Evolutionary conservation across 2,888 invertebrate species (phyloP), one percentile per base, ranked within the genome.

Genomic region (Thymelicus sylvestris): DNA sequence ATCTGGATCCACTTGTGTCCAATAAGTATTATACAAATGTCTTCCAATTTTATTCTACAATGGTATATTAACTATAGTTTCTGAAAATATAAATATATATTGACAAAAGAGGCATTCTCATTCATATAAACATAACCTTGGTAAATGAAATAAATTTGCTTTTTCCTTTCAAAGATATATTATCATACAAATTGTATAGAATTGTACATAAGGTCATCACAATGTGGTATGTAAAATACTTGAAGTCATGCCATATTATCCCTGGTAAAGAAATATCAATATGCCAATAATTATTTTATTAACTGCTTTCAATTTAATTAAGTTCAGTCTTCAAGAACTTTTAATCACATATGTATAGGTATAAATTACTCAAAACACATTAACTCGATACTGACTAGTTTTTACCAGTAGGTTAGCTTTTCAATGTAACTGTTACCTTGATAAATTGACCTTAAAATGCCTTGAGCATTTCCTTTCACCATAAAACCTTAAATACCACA

Each of bases 81-180:
- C 2, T 52, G 5, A 52, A 12, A 52, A 52, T 52, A 52, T 52
- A 52, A 52, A 19, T 52, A 15, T 52, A 55, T 55, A 55, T 55
- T 55, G 12, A 24, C 19, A 55, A 8, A 44, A 12, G 2, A 55
- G 12, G 31, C 55, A 55, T 55, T 55, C 55, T 55, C 55, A 55
- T 55, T 55, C 24, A 55, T 55, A 6, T 10, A 55, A 55, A 10
- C 3, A 52, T 55, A 55, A 55, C 55, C 55, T 55, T 55, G 55
- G 19, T 55, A 55, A 55, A 55, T 55, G 44, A 44, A 44, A 55
- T 55, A 24, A 10, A 24, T 55, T 55, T 24, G 5, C 24, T 7
- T 4, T 24, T 24, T 24, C 24, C 55, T 55, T 55, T 24, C 12
- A 55, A 12, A 12, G 8, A 55, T 55, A 24, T 55, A 55, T 55